Evolutionary conservation across 2,888 invertebrate genomes (phyloP).

Genomic region (Isotomurus palustris): DNA sequence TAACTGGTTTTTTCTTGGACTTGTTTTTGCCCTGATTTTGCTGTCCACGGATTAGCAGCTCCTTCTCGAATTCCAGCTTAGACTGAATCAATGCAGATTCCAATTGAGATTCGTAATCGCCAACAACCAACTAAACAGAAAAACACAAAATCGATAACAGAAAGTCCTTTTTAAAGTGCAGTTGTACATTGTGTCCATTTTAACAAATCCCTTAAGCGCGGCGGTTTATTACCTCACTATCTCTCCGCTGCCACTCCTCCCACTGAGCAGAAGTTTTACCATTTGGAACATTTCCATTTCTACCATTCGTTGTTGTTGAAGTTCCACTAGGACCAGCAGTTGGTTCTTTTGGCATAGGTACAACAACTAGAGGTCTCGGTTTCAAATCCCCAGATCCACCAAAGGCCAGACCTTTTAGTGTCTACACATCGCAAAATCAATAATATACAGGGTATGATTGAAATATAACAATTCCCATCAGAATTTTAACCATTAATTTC

Average conservation of each 20-base stretch:
- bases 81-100: constrained; percentile 68
- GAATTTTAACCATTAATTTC: neutral
- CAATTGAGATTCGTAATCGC: constrained; percentile 56
- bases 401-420: constrained; percentile 36
- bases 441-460: neutral
- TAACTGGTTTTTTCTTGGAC: constrained; percentile 60
- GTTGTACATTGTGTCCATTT: too few relatives aligned
- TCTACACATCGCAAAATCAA: neutral
- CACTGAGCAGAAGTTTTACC: constrained; percentile 52
- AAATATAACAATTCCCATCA: neutral
- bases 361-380: neutral
- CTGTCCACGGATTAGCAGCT: constrained; percentile 51
- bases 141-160: constrained; percentile 1
- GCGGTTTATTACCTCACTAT: constrained; percentile 56
- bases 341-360: constrained; percentile 7
- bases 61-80: constrained; percentile 65
- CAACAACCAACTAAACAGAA: constrained; percentile 56
- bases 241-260: constrained; percentile 70
- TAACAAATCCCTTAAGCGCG: too few relatives aligned
- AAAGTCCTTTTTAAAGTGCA: too few relatives aligned
- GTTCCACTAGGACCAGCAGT: neutral
- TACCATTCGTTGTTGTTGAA: neutral
- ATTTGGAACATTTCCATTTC: constrained; percentile 9
- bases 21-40: constrained; percentile 52
- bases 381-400: constrained; percentile 17